These are phyloP conservation scores for Agriopis leucophaearia DNA, from an alignment of 2,888 invertebrate genomes.

Conservation along the genomic window DNA sequence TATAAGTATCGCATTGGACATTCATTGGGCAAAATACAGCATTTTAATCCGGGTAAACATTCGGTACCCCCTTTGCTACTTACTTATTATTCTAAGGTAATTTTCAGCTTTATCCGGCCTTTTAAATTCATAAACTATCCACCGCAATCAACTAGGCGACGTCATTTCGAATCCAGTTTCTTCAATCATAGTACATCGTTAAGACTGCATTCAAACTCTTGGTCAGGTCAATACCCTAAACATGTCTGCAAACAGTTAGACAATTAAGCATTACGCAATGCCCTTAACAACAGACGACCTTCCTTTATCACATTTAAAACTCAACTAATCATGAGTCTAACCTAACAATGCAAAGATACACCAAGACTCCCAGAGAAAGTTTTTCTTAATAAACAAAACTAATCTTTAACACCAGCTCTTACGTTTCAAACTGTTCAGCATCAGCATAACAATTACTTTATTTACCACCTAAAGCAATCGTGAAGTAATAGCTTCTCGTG, in stretches of 20 bases:
- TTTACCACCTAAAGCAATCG: conserved; percentile 12
- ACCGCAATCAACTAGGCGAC: too few species aligned
- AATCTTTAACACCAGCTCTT: background rate
- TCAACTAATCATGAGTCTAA: background rate
- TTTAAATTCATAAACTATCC: too few species aligned
- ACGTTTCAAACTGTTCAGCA: background rate
- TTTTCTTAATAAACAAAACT: background rate
- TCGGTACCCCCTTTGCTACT: too few species aligned
- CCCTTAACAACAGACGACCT: conserved; percentile 2
- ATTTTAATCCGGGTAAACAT: too few species aligned
- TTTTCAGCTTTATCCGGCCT: too few species aligned
- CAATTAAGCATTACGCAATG: conserved; percentile 6
- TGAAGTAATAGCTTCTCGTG: conserved; percentile 16
- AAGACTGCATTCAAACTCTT: background rate
- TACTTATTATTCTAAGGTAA: too few species aligned
- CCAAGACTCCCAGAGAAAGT: conserved; percentile 6
- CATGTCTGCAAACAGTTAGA: background rate
- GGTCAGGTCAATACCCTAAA: conserved; percentile 10
- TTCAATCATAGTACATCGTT: background rate
- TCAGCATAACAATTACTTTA: conserved; percentile 1
- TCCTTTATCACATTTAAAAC: background rate
- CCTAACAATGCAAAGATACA: background rate
- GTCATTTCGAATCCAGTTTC: too few species aligned
- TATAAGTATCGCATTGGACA: too few species aligned
- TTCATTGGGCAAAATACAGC: too few species aligned